phyloP scores from a whole-genome alignment of 1,140 invertebrate genomes.

The Hylaeus volcanicus region DNA sequence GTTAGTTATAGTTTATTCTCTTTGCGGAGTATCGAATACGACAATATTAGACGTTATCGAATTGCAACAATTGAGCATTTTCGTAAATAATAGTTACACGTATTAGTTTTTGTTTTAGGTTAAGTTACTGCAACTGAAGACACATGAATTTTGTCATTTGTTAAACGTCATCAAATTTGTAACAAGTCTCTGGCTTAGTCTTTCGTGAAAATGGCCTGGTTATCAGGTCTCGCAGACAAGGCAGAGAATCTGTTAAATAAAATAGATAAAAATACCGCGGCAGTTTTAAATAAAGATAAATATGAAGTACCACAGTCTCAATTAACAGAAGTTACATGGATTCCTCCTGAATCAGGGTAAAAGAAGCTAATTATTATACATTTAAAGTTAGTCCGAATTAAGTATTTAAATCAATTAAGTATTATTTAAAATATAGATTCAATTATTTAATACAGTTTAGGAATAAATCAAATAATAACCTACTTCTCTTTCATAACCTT shows the following conservation, averaged over 20 bases:
- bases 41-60: not conserved
- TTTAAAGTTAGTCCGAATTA: not conserved
- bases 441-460: not conserved
- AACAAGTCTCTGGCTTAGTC: constrained; percentile 21
- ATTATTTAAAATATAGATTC: not conserved
- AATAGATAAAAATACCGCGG: constrained; percentile 92
- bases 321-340: constrained; percentile 73
- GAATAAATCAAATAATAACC: not conserved
- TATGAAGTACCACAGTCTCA: constrained; percentile 60
- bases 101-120: constrained; percentile 23
- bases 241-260: constrained; percentile 92
- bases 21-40: too few species aligned
- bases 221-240: constrained; percentile 90
- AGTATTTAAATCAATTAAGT: not conserved
- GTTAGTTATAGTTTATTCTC: too few species aligned
- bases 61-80: not conserved
- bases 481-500: not conserved
- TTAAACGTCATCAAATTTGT: constrained; percentile 21
- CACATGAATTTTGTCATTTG: constrained; percentile 11
- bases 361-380: constrained; percentile 3
- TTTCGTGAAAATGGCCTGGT: constrained; percentile 87
- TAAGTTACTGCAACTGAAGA: not conserved
- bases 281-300: constrained; percentile 83
- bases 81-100: not conserved
- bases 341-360: constrained; percentile 65